Base-by-base conservation (phyloP, 2,797 vertebrate species). In the Thamnophis elegans region DNA sequence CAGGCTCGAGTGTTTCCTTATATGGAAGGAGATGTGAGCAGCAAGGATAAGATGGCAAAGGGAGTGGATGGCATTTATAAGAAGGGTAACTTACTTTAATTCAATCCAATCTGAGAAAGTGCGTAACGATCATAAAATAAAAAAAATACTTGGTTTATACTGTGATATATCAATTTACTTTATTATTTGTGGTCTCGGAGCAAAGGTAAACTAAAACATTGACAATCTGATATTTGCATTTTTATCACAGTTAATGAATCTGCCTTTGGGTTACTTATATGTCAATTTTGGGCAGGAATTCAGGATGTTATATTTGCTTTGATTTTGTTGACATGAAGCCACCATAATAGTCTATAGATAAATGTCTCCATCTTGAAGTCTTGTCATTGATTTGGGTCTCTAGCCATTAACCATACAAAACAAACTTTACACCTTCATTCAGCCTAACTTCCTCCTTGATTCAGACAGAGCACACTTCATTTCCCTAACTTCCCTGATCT, bases 21-120 rank as follows among this genome's bases (percentile, higher is more conserved):
- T 93, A 99, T 99, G 99, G 99, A 99, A 85, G 99, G 99, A 22
- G 99, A 99, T 68, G 98, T 99, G 95, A 99, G 98, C 98, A 99
- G 98, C 97, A 99, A 99, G 94, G 99, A 99, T 93, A 99, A 99
- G 96, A 99, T 99, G 98, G 98, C 99, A 60, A 99, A 99, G 95
- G 99, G 99, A 1, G 99, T 99, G 0, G 99, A 99, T 95, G 98
- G 98, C 58, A 98, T 98, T 55, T 99, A 99, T 93, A 99, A 98
- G 96, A 99, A 99, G 98, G 99, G 99, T 99, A 97, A 96, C 1
- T 1, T 25, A 60, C 55, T 28, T 14, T 53, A 58, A 82, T 89
- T 12, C 88, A 11, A 36, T 58, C 16, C 89, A 11, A 53, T 58
- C 16, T 56, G 12, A 55, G 73, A 16, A 28, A 86, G 8, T 36